Conservation (phyloP, 2,113 vertebrate species). For the Apteryx mantelli region DNA sequence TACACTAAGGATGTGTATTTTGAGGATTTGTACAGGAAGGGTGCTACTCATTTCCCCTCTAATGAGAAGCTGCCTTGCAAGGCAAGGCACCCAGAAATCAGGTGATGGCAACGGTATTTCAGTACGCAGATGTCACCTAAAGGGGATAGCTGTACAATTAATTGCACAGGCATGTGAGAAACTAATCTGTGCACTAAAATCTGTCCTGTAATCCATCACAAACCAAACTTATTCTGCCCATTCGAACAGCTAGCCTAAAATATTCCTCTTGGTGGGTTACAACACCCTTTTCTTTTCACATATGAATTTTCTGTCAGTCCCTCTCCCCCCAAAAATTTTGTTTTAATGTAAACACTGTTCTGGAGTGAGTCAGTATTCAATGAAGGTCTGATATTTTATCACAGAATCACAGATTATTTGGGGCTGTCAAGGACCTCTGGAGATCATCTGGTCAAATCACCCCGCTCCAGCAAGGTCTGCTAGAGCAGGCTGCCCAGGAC, state of each 20-base stretch:
- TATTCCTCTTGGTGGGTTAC: background rate
- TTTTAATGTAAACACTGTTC: background rate
- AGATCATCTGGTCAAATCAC: no score
- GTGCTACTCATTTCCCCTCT: background rate
- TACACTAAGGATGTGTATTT: background rate
- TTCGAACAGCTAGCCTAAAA: background rate
- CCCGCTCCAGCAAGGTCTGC: no score
- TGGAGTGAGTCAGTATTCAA: background rate
- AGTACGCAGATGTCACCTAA: background rate
- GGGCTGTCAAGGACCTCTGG: no score
- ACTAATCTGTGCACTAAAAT: background rate
- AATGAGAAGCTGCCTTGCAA: background rate
- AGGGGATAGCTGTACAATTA: constrained; percentile 8
- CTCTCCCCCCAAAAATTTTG: background rate
- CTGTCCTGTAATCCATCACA: background rate
- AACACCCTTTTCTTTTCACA: background rate
- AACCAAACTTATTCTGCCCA: background rate
- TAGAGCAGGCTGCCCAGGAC: no score
- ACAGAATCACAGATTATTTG: no score
- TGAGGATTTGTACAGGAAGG: background rate
- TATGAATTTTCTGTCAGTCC: background rate
- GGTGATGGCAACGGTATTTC: background rate
- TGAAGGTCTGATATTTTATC: background rate
- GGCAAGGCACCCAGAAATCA: background rate
- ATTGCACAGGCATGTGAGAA: background rate